phyloP scores from a whole-genome alignment of 1,140 invertebrate genomes.

The Lysiphlebus fabarum region DNA sequence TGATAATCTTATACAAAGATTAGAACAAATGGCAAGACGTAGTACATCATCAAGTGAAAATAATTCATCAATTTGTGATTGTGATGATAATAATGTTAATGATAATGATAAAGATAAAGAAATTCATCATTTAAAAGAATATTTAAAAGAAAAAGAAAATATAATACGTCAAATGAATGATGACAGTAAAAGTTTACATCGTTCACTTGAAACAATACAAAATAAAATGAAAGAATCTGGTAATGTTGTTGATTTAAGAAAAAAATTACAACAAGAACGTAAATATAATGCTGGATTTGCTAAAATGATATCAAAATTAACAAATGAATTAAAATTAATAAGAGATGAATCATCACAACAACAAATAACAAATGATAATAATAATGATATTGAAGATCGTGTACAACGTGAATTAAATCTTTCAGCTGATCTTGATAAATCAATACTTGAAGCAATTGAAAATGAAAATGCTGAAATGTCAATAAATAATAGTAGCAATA shows the following conservation, averaged over 20 bases:
- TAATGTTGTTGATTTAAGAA: constrained; percentile 48
- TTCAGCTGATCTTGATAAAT: constrained; percentile 60
- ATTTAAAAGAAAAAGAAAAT: constrained; percentile 59
- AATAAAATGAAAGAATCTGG: constrained; percentile 55
- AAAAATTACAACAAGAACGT: constrained; percentile 48
- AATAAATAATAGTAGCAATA: neutral
- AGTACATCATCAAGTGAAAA: constrained; percentile 29
- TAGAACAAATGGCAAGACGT: constrained; percentile 44
- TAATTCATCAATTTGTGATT: constrained; percentile 37
- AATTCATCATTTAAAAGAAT: constrained; percentile 59
- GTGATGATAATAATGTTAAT: neutral
- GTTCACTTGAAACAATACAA: constrained; percentile 54
- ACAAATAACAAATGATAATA: constrained; percentile 24
- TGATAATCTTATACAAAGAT: constrained; percentile 38
- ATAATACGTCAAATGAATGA: constrained; percentile 56
- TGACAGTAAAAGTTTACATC: constrained; percentile 54
- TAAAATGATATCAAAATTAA: constrained; percentile 44
- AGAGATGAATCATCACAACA: constrained; percentile 30
- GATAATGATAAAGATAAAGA: constrained; percentile 52
- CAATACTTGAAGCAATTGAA: constrained; percentile 58
- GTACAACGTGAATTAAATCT: constrained; percentile 61
- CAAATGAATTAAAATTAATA: constrained; percentile 41
- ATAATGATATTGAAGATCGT: constrained; percentile 59
- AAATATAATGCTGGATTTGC: constrained; percentile 43
- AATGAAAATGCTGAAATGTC: constrained; percentile 43